phyloP scores from a whole-genome alignment of 2,113 vertebrate genomes.

The Pithys albifrons region DNA sequence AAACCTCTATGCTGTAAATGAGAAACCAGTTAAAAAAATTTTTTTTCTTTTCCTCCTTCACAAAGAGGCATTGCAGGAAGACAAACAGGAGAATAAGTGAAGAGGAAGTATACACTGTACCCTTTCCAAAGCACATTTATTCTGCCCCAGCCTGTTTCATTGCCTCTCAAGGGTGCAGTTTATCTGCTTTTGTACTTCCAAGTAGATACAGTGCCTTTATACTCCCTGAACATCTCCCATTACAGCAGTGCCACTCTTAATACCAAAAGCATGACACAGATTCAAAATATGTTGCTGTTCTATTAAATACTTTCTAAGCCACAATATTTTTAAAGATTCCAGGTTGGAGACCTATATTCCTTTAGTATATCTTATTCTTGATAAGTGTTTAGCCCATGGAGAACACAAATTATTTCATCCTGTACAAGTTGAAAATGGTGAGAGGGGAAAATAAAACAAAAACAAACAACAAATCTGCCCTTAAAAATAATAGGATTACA shows the following conservation, averaged over 20 bases:
- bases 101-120: neutral
- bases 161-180: neutral
- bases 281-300: neutral
- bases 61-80: neutral
- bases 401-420: neutral
- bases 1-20: neutral
- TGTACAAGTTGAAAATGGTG: neutral
- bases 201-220: neutral
- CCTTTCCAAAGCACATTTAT: slow-evolving; percentile 19
- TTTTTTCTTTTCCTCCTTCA: neutral
- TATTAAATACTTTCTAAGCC: neutral
- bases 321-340: neutral
- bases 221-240: neutral
- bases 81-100: neutral
- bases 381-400: neutral
- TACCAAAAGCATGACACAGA: neutral
- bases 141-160: neutral
- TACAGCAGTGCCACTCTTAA: neutral
- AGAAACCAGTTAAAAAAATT: neutral
- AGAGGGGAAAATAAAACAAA: no score
- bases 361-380: neutral
- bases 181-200: slow-evolving; percentile 6
- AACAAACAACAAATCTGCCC: neutral
- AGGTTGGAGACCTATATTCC: neutral
- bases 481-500: neutral